Evolutionary conservation across 2,888 invertebrate genomes (phyloP), one percentile per base, ranked within the genome.

Genomic region (Meganola albula): DNA sequence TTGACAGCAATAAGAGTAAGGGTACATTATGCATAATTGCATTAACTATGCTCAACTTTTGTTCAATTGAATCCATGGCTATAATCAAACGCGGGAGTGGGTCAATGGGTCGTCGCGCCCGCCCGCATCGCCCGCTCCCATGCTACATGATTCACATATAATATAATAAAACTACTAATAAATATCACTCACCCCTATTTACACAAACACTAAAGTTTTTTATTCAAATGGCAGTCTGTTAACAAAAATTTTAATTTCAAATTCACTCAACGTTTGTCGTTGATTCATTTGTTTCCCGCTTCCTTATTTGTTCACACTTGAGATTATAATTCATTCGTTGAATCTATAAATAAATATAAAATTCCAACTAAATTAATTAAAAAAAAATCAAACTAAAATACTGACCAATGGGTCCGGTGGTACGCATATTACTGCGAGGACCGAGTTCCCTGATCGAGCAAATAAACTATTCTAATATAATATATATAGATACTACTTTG

Each of bases 21-120:
- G 51, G 50, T 53, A 56, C 48, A 58, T 55, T 60, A 55, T 62
- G 58, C 59, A 59, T 74, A 75, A 75, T 72, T 59, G 57, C 51
- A 68, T 74, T 75, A 16, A 16, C 16, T 16, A 6, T 16, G 16
- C 71, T 65, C 65, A 69, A 61, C 61, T 58, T 76, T 76, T 72
- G 74, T 76, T 64, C 76, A 74, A 76, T 77, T 74, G 73, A 74
- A 72, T 74, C 52, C 68, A 57, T 62, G 66, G 68, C 71, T 70
- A 71, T 70, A 75, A 78, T 75, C 69, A 72, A 74, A 66, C 68
- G 63, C 47, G 53, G 53, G 62, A 82, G 66, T 83, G 70, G 83
- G 84, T 80, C 78, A 82, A 44, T 64, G 67, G 80, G 82, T 63
- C 78, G 73, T 62, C 62, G 64, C 69, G 63, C 30, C 56, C 62